These are phyloP conservation scores for Amiota communis DNA, from an alignment of 2,888 invertebrate genomes.

Conservation along the genomic window DNA sequence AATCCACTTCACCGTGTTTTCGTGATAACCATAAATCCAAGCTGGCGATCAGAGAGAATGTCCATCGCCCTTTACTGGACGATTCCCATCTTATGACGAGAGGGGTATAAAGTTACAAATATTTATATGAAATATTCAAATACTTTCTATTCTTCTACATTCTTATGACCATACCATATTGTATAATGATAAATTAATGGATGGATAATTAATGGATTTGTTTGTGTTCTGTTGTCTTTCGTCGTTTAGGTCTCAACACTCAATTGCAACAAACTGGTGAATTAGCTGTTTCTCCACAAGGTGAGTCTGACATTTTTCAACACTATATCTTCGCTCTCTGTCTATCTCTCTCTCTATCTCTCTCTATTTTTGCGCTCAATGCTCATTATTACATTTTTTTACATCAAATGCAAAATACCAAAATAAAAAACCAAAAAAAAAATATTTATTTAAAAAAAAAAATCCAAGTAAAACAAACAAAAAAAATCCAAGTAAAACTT, in stretches of 20 bases:
- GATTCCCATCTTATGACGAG: too few relatives aligned
- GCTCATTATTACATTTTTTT: constrained; percentile 65
- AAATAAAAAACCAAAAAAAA: constrained; percentile 45
- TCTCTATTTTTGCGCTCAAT: constrained; percentile 72
- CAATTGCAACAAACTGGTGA: constrained; percentile 77
- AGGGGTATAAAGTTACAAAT: too few relatives aligned
- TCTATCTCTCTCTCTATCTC: constrained; percentile 61
- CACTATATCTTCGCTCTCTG: constrained; percentile 4
- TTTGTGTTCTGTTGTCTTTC: neutral
- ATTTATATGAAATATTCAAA: too few relatives aligned
- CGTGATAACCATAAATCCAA: too few relatives aligned
- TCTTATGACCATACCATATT: neutral
- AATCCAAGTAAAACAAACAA: constrained; percentile 38
- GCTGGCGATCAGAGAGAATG: too few relatives aligned
- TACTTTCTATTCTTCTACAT: neutral
- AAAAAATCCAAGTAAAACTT: constrained; percentile 41
- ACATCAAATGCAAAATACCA: constrained; percentile 60
- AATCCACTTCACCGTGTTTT: too few relatives aligned
- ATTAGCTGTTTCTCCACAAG: constrained; percentile 89
- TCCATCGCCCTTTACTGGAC: too few relatives aligned
- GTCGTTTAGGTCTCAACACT: constrained; percentile 71
- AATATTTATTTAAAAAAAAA: constrained; percentile 39
- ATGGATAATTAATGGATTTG: neutral
- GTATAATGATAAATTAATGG: neutral
- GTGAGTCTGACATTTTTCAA: constrained; percentile 76